phyloP scores from a whole-genome alignment of 1,140 invertebrate genomes.

The Scaptodrosophila lebanonensis region DNA sequence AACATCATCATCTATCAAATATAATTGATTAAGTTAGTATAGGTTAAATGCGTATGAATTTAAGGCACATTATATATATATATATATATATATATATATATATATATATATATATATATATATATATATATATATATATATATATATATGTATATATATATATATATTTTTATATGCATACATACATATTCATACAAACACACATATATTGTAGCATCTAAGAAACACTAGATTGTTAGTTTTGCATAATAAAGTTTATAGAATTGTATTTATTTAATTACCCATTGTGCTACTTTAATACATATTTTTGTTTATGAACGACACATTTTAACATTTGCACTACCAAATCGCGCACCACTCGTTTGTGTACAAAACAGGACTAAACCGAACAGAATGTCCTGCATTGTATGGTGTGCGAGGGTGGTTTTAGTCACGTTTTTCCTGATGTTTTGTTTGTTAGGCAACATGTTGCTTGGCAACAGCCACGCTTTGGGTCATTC shows the following conservation, averaged over 20 bases:
- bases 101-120: conserved; percentile 17
- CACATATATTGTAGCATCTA: conserved; percentile 14
- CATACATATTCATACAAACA: conserved; percentile 16
- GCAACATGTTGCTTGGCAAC: conserved; percentile 36
- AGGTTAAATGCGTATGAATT: conserved; percentile 30
- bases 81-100: conserved; percentile 3
- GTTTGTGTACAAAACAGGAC: conserved; percentile 26
- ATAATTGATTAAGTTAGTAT: conserved; percentile 42
- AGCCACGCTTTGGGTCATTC: conserved; percentile 55
- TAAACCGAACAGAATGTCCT: conserved; percentile 26
- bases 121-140: conserved; percentile 12
- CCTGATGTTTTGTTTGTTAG: conserved; percentile 20
- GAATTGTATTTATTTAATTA: conserved; percentile 39
- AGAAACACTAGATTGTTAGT: conserved; percentile 25
- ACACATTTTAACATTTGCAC: too few species aligned
- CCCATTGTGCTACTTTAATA: conserved; percentile 38
- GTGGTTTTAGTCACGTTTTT: conserved; percentile 52
- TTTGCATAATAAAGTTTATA: conserved; percentile 32
- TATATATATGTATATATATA: conserved; percentile 13
- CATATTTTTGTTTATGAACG: neutral
- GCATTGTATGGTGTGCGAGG: conserved; percentile 4
- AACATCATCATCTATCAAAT: conserved; percentile 64
- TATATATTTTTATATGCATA: conserved; percentile 17
- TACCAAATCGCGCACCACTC: too few species aligned
- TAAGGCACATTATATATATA: conserved; percentile 30